These are phyloP conservation scores for Drosophila fuyamai DNA, from an alignment of 1,140 invertebrate genomes.

Conservation along the genomic window DNA sequence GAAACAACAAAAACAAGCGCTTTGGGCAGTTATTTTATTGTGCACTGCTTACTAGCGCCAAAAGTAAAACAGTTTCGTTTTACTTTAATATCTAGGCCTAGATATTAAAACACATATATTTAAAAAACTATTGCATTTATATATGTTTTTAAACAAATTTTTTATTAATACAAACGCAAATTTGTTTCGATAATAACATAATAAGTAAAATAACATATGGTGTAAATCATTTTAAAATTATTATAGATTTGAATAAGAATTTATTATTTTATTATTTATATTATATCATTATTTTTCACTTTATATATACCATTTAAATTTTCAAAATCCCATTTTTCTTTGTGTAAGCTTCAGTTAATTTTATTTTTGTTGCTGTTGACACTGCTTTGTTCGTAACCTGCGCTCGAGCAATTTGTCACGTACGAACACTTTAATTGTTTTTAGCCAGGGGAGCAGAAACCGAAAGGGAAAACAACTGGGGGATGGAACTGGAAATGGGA, in stretches of 20 bases:
- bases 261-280: no score
- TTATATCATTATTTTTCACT: no score
- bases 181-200: background rate
- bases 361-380: slow-evolving; percentile 23
- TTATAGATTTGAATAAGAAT: no score
- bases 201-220: no score
- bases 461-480: slow-evolving; percentile 11
- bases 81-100: background rate
- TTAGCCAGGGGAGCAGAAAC: slow-evolving; percentile 21
- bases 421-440: slow-evolving; percentile 81
- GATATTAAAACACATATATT: no score
- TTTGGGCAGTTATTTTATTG: slow-evolving; percentile 74
- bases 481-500: background rate
- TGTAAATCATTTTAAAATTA: no score
- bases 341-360: background rate
- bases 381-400: slow-evolving; percentile 60
- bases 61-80: background rate
- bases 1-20: slow-evolving; percentile 46
- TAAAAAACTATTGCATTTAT: no score
- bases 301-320: background rate
- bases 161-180: no score
- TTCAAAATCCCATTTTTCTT: background rate
- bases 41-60: slow-evolving; percentile 26
- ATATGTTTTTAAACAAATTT: no score
- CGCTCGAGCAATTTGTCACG: slow-evolving; percentile 83